Evolutionary conservation across 2,888 invertebrate species (phyloP), one percentile per base, ranked within the genome.

Genomic region (Ennomos fuscantarius): DNA sequence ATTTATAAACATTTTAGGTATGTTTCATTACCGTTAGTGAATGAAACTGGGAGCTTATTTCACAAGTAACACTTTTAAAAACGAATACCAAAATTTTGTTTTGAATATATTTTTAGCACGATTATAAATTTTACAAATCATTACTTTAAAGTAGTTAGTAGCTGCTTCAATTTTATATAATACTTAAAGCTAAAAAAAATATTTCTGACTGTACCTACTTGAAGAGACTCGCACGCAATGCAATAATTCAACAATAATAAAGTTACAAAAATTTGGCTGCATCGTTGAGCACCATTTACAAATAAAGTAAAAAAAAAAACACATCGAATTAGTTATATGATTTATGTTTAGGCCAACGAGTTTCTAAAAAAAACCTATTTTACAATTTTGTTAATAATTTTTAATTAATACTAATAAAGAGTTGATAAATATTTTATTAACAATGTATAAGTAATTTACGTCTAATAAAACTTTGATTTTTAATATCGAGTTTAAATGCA

Each of bases 201-300:
- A 2, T 24, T 24, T 24, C 24, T 24, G 24, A 24, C 24, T 24
- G 24, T 24, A 24, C 24, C 24, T 24, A 24, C 1, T 24, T 2
- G 3, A 24, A 45, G 11, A 34, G 51, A 5, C 13, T 44, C 10
- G 43, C 50, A 32, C 9, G 10, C 6, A 15, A 15, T 2, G 32
- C 43, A 53, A 36, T 11, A 37, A 59, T 24, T 24, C 46, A 55
- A 43, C 48, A 48, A 56, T 61, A 6, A 60, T 50, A 36, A 24
- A 24, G 24, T 60, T 55, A 55, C 42, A 53, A 67, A 74, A 77
- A 79, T 82, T 83, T 83, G 82, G 82, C 84, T 77, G 68, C 57
- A 62, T 66, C 63, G 63, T 79, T 81, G 83, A 84, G 82, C 80
- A 74, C 60, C 62, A 56, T 24, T 24, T 49, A 57, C 60, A 39